A percentile compares a stretch with the other conserved stretches of the same genome.
Conservation (phyloP, 1,140 invertebrate genomes). For the Drosophila cardini region DNA sequence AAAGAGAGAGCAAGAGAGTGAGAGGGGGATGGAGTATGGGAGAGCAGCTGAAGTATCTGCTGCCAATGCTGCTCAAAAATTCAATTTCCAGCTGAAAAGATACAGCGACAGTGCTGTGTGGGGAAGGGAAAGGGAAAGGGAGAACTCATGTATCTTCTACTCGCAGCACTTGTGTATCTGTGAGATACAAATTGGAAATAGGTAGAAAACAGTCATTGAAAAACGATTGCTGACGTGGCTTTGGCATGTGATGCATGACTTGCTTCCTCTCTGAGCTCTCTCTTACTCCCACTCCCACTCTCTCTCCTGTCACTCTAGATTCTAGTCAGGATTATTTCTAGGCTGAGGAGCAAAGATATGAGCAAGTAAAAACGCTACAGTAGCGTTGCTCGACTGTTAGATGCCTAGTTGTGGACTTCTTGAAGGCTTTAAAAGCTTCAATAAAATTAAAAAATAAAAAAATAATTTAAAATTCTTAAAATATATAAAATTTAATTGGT, state of each 20-base stretch:
- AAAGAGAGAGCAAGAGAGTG: slow-evolving; percentile 25
- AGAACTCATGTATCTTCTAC: slow-evolving; percentile 15
- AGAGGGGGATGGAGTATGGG: background rate
- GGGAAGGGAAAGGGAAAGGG: background rate
- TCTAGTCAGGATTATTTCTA: slow-evolving; percentile 48
- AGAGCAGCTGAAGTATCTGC: slow-evolving; percentile 1
- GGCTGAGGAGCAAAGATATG: slow-evolving; percentile 29
- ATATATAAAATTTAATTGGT: no score
- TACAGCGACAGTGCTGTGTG: slow-evolving; percentile 44
- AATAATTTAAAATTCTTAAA: no score
- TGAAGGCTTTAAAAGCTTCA: no score
- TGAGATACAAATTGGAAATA: slow-evolving; percentile 75
- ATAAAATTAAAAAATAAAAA: no score
- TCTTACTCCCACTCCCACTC: background rate
- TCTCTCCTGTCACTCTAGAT: no score
- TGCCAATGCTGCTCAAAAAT: slow-evolving; percentile 75
- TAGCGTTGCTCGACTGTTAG: no score
- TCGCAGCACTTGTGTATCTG: slow-evolving; percentile 23
- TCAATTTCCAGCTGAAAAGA: slow-evolving; percentile 80
- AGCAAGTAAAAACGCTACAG: background rate
- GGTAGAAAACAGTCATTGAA: slow-evolving; percentile 76
- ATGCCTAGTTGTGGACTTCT: no score
- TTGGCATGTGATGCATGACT: slow-evolving; percentile 56
- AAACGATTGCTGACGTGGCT: slow-evolving; percentile 77
- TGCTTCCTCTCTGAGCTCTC: background rate